phyloP scores from a whole-genome alignment of 1,140 invertebrate genomes.

The Dufourea novaeangliae region DNA sequence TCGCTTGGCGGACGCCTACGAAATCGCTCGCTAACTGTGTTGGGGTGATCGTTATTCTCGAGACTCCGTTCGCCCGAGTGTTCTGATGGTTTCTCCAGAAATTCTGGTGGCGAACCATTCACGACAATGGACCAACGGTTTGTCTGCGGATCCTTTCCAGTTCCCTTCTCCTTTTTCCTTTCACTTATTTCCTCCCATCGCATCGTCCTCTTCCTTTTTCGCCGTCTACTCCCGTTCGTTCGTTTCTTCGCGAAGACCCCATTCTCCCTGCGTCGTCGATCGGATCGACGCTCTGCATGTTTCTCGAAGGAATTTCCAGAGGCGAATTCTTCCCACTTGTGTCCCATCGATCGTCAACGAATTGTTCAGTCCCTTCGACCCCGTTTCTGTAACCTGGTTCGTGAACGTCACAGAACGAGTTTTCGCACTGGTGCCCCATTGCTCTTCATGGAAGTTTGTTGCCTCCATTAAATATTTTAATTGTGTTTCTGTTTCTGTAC shows the following conservation, averaged over 20 bases:
- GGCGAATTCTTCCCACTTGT: slow-evolving; percentile 5
- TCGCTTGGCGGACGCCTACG: slow-evolving; percentile 18
- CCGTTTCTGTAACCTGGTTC: neutral
- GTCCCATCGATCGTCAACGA: slow-evolving; percentile 20
- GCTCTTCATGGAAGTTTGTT: no score
- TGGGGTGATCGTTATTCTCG: slow-evolving; percentile 37
- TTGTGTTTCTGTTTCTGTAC: no score
- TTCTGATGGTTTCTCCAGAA: slow-evolving; percentile 15
- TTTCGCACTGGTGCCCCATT: neutral
- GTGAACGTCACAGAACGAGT: neutral
- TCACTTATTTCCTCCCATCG: neutral
- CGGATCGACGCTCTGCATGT: slow-evolving; percentile 13
- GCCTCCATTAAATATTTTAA: no score
- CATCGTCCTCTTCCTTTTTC: slow-evolving; percentile 10
- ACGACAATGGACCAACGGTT: slow-evolving; percentile 22
- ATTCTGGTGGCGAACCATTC: slow-evolving; percentile 32
- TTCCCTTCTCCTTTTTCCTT: neutral
- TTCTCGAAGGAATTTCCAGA: slow-evolving; percentile 18
- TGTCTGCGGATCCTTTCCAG: slow-evolving; percentile 7
- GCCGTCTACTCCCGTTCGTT: neutral
- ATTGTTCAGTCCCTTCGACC: slow-evolving; percentile 6
- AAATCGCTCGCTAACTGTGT: slow-evolving; percentile 36
- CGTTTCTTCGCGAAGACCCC: neutral
- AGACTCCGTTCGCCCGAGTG: neutral
- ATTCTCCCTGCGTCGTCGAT: neutral